These are phyloP conservation scores for Apotomis capreana DNA, from an alignment of 2,888 invertebrate species.

Conservation along the genomic window DNA sequence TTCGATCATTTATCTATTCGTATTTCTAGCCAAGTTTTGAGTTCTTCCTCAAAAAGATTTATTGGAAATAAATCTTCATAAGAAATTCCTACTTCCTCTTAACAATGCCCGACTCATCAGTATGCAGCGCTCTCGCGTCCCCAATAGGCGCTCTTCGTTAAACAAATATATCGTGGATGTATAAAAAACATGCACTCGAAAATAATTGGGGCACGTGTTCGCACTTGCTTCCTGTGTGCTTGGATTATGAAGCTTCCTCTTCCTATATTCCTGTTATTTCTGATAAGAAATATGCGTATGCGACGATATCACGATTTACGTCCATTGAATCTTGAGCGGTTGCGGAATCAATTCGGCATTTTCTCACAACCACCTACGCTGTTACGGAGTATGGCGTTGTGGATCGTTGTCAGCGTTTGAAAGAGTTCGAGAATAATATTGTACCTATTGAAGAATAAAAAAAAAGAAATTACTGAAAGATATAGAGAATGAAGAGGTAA, in stretches of 20 bases:
- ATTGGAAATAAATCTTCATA: no score
- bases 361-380: background rate
- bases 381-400: background rate
- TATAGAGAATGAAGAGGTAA: no score
- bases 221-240: conserved; percentile 31
- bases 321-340: background rate
- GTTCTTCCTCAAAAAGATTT: no score
- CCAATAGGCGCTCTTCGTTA: conserved; percentile 40
- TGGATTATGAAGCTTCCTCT: background rate
- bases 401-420: background rate
- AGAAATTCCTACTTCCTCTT: conserved; percentile 24
- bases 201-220: conserved; percentile 43
- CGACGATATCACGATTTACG: background rate
- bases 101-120: conserved; percentile 40
- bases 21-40: no score
- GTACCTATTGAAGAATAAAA: no score
- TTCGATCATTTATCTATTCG: no score
- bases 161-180: conserved; percentile 43
- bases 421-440: no score
- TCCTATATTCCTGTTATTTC: background rate
- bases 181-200: conserved; percentile 42
- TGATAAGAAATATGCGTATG: background rate
- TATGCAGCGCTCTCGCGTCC: conserved; percentile 42
- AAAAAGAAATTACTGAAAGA: no score
- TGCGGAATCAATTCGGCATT: background rate